Conservation (phyloP, 1,140 invertebrate genomes). For the Penaeus japonicus region DNA sequence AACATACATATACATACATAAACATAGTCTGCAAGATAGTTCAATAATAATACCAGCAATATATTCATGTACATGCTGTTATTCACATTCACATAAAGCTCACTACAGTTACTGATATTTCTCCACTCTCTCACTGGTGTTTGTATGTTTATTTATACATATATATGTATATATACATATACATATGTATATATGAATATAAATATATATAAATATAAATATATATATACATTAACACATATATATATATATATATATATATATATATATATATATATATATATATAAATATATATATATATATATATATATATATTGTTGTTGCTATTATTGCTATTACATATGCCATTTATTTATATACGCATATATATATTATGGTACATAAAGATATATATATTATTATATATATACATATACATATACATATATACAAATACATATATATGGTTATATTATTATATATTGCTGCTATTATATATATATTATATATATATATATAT, state of each 20-base stretch:
- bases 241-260: background rate
- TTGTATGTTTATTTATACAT: background rate
- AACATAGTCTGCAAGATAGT: background rate
- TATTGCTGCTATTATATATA: background rate
- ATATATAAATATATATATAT: background rate
- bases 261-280: background rate
- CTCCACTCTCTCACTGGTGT: too few relatives aligned
- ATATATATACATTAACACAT: background rate
- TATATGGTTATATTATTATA: background rate
- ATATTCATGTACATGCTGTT: background rate
- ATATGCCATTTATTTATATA: conserved; percentile 6
- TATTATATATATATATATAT: conserved; percentile 6
- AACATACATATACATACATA: background rate
- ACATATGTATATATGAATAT: background rate
- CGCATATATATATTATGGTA: background rate
- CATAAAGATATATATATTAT: background rate
- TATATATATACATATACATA: background rate
- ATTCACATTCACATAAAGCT: background rate
- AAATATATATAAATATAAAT: background rate
- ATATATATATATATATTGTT: background rate
- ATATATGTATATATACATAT: conserved; percentile 1
- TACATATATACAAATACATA: background rate
- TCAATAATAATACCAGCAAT: background rate
- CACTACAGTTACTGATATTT: too few relatives aligned
- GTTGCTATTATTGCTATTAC: too few relatives aligned